Evolutionary conservation across 1,140 invertebrate species (phyloP).

Genomic region (Eriosoma lanigerum): DNA sequence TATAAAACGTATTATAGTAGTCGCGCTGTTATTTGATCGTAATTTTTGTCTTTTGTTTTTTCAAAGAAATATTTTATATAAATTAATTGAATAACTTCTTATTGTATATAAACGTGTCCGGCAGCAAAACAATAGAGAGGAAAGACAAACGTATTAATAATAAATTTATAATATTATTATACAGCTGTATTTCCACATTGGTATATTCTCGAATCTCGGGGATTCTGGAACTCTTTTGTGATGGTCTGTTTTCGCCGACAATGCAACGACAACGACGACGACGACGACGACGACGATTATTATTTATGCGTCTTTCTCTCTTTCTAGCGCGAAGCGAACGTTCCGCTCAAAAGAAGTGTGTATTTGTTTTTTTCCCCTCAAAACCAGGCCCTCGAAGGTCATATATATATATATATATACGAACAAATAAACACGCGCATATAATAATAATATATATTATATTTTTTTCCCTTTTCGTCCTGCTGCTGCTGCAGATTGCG

Average conservation of each 20-base stretch:
- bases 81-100: slow-evolving; percentile 7
- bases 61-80: neutral
- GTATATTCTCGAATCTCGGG: no score
- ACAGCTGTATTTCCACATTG: neutral
- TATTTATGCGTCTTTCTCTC: neutral
- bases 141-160: neutral
- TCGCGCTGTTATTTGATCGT: no score
- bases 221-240: slow-evolving; percentile 29
- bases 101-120: no score
- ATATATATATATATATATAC: no score
- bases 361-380: neutral
- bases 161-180: neutral
- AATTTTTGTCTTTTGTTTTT: no score
- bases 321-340: neutral
- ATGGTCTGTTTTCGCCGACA: neutral
- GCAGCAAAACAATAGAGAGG: neutral
- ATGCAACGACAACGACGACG: no score
- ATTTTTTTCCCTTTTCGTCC: no score
- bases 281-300: neutral
- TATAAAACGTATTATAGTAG: no score
- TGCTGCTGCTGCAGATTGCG: neutral
- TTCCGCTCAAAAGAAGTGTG: neutral
- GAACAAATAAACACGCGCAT: no score
- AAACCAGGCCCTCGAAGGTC: neutral
- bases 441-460: no score